Evolutionary conservation across 1,140 invertebrate species (phyloP).

Genomic region (Camponotus vicinus): DNA sequence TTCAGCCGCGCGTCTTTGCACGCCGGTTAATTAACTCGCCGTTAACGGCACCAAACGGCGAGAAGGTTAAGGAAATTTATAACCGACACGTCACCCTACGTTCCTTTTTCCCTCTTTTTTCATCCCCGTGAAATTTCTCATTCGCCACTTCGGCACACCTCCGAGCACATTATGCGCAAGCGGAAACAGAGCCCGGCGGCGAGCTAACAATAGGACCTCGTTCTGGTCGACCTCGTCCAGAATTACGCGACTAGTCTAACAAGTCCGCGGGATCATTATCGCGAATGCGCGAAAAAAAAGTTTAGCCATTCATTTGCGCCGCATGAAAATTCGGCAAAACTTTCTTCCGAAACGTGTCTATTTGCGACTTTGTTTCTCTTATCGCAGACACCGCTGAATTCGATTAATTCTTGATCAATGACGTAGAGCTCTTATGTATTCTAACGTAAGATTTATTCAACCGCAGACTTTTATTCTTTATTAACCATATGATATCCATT

Average conservation of each 20-base stretch:
- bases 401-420: background rate
- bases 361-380: background rate
- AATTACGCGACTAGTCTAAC: conserved; percentile 52
- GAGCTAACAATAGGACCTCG: conserved; percentile 42
- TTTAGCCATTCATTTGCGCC: background rate
- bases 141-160: conserved; percentile 51
- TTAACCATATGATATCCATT: background rate
- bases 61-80: conserved; percentile 65
- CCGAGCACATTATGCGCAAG: conserved; percentile 25
- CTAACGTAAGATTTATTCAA: background rate
- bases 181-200: conserved; percentile 33
- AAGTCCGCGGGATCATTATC: conserved; percentile 35
- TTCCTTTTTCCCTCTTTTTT: background rate
- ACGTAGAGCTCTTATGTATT: no score
- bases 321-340: background rate
- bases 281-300: background rate
- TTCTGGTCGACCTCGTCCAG: conserved; percentile 12
- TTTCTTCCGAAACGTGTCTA: background rate
- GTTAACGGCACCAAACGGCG: conserved; percentile 50
- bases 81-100: conserved; percentile 31
- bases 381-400: background rate
- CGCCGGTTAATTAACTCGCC: conserved; percentile 57
- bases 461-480: background rate
- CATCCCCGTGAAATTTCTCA: conserved; percentile 48
- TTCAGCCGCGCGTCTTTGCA: conserved; percentile 45